phyloP scores from a whole-genome alignment of 2,888 invertebrate species.

The Pyrrhia umbra region DNA sequence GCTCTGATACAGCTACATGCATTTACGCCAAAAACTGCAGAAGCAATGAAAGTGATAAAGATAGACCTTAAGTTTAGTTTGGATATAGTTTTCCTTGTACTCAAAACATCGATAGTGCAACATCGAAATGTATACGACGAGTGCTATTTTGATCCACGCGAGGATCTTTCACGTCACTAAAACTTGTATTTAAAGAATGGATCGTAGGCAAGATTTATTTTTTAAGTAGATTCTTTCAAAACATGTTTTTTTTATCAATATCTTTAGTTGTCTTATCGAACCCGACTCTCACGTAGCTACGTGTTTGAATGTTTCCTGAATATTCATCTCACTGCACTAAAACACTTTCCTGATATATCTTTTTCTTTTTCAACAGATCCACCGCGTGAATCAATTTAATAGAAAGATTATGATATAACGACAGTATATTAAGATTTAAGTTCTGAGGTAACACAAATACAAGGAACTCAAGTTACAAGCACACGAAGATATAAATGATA shows the following conservation, averaged over 20 bases:
- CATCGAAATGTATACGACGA: constrained; percentile 48
- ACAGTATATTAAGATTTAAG: constrained; percentile 26
- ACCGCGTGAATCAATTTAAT: constrained; percentile 25
- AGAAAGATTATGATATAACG: constrained; percentile 25
- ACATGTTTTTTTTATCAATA: background rate
- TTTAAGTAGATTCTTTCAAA: background rate
- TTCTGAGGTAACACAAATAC: constrained; percentile 57
- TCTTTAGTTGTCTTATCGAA: background rate
- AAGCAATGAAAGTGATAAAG: constrained; percentile 65
- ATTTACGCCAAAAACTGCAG: constrained; percentile 62
- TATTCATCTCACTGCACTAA: too few relatives aligned
- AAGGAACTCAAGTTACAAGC: constrained; percentile 65
- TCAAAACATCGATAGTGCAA: constrained; percentile 49
- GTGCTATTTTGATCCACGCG: constrained; percentile 34
- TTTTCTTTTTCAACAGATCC: background rate
- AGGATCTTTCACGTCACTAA: background rate
- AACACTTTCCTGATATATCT: background rate
- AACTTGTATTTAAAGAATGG: background rate
- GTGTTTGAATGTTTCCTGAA: too few relatives aligned
- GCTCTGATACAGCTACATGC: constrained; percentile 21
- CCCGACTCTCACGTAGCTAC: background rate
- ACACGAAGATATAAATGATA: constrained; percentile 63
- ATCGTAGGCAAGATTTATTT: too few relatives aligned
- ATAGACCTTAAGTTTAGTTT: constrained; percentile 47
- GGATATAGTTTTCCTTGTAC: constrained; percentile 60